Base-by-base conservation (phyloP, 2,113 vertebrate species). In the Larimichthys polyactis region DNA sequence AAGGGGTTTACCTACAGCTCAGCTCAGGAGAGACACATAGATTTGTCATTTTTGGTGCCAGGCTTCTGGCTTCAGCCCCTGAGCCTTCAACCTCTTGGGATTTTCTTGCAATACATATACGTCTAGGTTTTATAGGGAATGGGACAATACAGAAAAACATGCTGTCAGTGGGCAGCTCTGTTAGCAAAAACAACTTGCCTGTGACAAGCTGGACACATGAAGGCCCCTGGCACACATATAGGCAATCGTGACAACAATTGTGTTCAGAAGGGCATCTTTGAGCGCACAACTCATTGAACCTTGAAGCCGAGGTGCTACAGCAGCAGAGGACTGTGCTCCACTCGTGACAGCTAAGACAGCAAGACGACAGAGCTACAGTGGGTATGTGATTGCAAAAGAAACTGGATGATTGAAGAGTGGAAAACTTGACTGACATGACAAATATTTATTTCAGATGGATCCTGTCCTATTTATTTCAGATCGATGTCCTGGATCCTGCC, bases 401-500 rank as follows among this genome's bases (percentile, higher is more conserved):
- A 55, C 36, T 16, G 11, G 24, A 64, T 49, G 11, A 24, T 54
- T 64, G 4, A 57, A 57, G 15, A 65, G 40, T 5, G 5, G 40
- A 17, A 24, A 49, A 19, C 17, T 32, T 49, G 49, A 24, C 46
- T n/a, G 67, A 29, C 9, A 19, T n/a, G 12, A 22, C 22, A 64
- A 46, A 79, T 71, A 22, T 79, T 51, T n/a, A 51, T 51, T 51
- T 82, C 5, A 58, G 52, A 24, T 20, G 29, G 6, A 36, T 36
- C 32, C 32, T 36, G 32, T 36, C 32, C 32, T 71, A 22, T 79
- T 51, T n/a, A 51, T 51, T 51, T 82, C 5, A 58, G 52, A 24
- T 20, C 32, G 32, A 20, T 66, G 16, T 20, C 44, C 44, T 14
- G n/a, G 54, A 54, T 27, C 14, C 12, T n/a, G 24, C 32, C 24